These are phyloP conservation scores for Xestia c-nigrum DNA, from an alignment of 2,888 invertebrate species.

Conservation along the genomic window DNA sequence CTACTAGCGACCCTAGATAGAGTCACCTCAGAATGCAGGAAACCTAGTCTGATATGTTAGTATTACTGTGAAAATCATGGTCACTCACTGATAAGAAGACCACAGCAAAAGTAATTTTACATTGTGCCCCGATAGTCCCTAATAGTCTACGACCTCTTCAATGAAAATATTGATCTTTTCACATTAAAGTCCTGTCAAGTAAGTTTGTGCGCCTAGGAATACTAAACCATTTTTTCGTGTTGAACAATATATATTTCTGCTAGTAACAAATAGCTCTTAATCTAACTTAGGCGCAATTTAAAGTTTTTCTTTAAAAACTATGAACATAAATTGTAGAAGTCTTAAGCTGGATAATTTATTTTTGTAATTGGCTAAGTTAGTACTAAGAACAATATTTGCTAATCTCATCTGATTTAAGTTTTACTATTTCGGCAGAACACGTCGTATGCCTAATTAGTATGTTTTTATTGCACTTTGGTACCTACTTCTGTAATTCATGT, in stretches of 20 bases:
- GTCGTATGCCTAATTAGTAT: slow-evolving; percentile 21
- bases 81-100: neutral
- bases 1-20: too few species aligned
- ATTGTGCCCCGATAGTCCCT: too few species aligned
- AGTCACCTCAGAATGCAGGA: neutral
- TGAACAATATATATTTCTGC: slow-evolving; percentile 21
- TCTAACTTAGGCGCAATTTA: slow-evolving; percentile 34
- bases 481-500: slow-evolving; percentile 9
- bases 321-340: slow-evolving; percentile 50
- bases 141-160: neutral
- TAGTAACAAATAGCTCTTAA: slow-evolving; percentile 50
- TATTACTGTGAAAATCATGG: neutral
- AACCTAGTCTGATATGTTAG: neutral
- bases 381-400: slow-evolving; percentile 41
- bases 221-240: slow-evolving; percentile 7
- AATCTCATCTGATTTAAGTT: slow-evolving; percentile 50
- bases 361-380: slow-evolving; percentile 41
- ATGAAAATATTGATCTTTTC: neutral
- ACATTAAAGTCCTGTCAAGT: neutral
- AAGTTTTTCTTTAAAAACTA: slow-evolving; percentile 27
- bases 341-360: slow-evolving; percentile 43
- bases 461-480: slow-evolving; percentile 11
- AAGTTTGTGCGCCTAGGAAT: slow-evolving; percentile 6
- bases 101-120: too few species aligned
- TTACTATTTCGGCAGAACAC: slow-evolving; percentile 25